Percentiles rank a stretch among this genome's conserved stretches.
These are phyloP conservation scores for Aporophyla lueneburgensis DNA, from an alignment of 2,888 invertebrate genomes.

Conservation along the genomic window DNA sequence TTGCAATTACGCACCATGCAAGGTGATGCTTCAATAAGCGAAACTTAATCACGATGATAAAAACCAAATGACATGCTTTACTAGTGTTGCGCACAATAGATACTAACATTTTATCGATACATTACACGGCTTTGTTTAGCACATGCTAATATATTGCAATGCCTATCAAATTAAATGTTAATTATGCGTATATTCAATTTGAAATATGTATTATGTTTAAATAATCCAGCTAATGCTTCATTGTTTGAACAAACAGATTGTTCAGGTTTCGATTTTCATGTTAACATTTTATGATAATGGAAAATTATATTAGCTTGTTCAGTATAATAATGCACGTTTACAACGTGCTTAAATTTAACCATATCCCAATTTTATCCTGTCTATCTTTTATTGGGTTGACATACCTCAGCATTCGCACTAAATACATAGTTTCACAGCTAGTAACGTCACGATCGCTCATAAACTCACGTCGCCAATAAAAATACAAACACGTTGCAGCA, in stretches of 20 bases:
- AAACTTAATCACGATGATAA: slow-evolving; percentile 78
- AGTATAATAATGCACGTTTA: not conserved
- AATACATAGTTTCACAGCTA: slow-evolving; percentile 38
- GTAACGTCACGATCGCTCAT: slow-evolving; percentile 24
- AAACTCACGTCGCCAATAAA: slow-evolving; percentile 54
- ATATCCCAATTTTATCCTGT: not conserved
- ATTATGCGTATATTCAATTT: slow-evolving; percentile 52
- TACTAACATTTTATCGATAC: slow-evolving; percentile 70
- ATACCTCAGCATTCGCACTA: slow-evolving; percentile 12
- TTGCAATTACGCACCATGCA: slow-evolving; percentile 71
- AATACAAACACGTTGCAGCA: slow-evolving; percentile 60
- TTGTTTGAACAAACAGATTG: slow-evolving; percentile 53
- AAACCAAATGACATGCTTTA: slow-evolving; percentile 78
- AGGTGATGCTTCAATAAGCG: slow-evolving; percentile 77
- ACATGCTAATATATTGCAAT: slow-evolving; percentile 45
- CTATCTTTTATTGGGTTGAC: slow-evolving; percentile 1
- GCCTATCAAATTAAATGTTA: slow-evolving; percentile 56
- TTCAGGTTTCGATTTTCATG: slow-evolving; percentile 21
- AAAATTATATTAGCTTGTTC: slow-evolving; percentile 18
- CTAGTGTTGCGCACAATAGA: slow-evolving; percentile 70
- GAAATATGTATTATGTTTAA: slow-evolving; percentile 58
- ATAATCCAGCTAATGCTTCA: slow-evolving; percentile 43
- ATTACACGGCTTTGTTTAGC: slow-evolving; percentile 45
- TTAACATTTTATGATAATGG: slow-evolving; percentile 31
- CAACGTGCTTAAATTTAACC: not conserved